Evolutionary conservation across 1,140 invertebrate genomes (phyloP).

Genomic region (Platorchestia sp.): DNA sequence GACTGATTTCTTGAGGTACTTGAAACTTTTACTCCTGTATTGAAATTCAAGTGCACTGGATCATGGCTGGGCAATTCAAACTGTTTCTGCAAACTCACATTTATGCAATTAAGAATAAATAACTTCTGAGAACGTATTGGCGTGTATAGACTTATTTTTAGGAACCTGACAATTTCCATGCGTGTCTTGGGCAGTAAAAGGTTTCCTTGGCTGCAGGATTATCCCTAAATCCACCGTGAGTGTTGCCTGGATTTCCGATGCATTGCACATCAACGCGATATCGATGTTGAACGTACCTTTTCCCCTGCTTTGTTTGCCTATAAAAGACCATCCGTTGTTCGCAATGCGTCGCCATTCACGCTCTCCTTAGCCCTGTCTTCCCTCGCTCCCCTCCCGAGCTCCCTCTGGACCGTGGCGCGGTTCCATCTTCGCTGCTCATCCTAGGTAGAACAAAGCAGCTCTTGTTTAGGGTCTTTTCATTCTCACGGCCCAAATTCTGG

Average conservation of each 20-base stretch:
- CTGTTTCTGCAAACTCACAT: too few species aligned
- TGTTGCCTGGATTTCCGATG: background rate
- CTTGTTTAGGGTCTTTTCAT: background rate
- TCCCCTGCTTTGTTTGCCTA: background rate
- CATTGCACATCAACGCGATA: background rate
- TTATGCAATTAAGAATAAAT: too few species aligned
- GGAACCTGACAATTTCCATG: background rate
- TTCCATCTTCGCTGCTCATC: background rate
- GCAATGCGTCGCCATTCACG: background rate
- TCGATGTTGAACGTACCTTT: background rate
- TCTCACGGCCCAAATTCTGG: background rate
- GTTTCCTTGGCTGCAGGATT: background rate
- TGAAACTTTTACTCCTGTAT: background rate
- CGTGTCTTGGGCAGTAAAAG: background rate
- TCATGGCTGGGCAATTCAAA: too few species aligned
- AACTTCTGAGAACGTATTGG: too few species aligned
- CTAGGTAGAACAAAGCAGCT: background rate
- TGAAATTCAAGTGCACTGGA: too few species aligned
- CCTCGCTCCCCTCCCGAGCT: background rate
- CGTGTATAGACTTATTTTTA: background rate
- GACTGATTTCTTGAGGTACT: background rate
- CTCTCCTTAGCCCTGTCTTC: too few species aligned
- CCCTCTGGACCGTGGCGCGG: background rate
- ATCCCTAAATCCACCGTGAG: background rate
- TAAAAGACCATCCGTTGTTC: background rate